Evolutionary conservation across 2,797 vertebrate species (phyloP), one percentile per base, ranked within the genome.

Genomic region (Denticeps clupeoides): DNA sequence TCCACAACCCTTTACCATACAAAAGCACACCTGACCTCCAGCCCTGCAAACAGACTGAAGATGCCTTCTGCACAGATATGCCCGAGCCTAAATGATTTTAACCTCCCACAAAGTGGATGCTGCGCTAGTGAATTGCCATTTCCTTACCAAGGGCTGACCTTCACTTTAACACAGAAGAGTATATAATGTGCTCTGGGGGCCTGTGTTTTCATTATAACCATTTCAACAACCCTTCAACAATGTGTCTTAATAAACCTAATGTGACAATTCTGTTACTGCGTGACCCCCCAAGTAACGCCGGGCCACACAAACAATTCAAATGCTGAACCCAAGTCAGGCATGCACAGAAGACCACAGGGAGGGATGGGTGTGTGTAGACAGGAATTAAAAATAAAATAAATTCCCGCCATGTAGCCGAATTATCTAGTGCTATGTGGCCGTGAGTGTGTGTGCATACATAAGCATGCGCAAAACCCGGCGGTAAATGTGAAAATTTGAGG

Each of bases 401-500:
- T n/a, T n/a, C n/a, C n/a, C n/a, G n/a, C n/a, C n/a, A n/a, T n/a
- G n/a, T n/a, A n/a, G n/a, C n/a, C n/a, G n/a, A n/a, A n/a, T n/a
- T n/a, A n/a, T n/a, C n/a, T n/a, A n/a, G n/a, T n/a, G n/a, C n/a
- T n/a, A 19, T 4, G 25, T 7, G 16, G 2, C 1, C 32, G 43
- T 58, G 68, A 65, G 60, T 37, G 31, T 43, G 58, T 53, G 46
- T 49, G 47, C n/a, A n/a, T n/a, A n/a, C n/a, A n/a, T n/a, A n/a
- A 9, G 35, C 3, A 10, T 2, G 35, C 1, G 47, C 0, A 32
- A 35, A 32, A 32, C 15, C 13, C 7, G 18, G 26, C 1, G 2
- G 32, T 47, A 38, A 47, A 51, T 61, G 13, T 50, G 55, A 64
- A 73, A 73, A 73, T 63, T 62, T 55, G 67, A 46, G 46, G 47